These are phyloP conservation scores for Papilio aristodemus DNA, from an alignment of 1,140 invertebrate genomes.

Conservation along the genomic window DNA sequence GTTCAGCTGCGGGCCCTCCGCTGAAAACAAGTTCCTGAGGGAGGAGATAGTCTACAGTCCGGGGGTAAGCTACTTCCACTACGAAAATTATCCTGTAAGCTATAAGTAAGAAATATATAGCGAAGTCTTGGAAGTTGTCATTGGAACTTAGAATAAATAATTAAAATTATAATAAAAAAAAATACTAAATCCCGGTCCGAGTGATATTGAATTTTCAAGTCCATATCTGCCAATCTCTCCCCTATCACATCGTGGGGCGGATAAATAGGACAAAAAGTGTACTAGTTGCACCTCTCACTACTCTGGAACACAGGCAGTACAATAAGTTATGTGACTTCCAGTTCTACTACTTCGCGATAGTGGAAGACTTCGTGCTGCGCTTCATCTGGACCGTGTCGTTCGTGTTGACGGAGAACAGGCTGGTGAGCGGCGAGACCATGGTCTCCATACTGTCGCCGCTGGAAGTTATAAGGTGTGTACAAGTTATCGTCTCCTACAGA, in stretches of 20 bases:
- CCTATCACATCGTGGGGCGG: too few species aligned
- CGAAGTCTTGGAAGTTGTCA: too few species aligned
- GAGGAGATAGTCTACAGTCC: constrained; percentile 90
- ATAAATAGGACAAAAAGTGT: too few species aligned
- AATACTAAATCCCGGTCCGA: too few species aligned
- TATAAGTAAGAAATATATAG: too few species aligned
- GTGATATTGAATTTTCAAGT: too few species aligned
- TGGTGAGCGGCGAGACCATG: constrained; percentile 92
- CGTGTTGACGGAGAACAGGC: constrained; percentile 91
- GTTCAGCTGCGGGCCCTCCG: constrained; percentile 91
- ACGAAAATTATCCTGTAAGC: neutral
- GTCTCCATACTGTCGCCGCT: constrained; percentile 93
- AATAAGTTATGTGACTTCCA: too few species aligned
- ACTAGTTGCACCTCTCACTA: too few species aligned
- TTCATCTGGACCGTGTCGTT: constrained; percentile 96
- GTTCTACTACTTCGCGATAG: constrained; percentile 97
- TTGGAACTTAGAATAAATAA: neutral
- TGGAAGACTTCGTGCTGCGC: constrained; percentile 96
- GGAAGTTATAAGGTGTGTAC: constrained; percentile 93
- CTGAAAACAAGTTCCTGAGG: constrained; percentile 90
- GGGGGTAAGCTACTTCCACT: constrained; percentile 74
- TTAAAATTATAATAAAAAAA: too few species aligned
- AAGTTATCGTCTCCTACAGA: too few species aligned
- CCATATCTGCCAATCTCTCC: too few species aligned
- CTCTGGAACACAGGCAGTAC: too few species aligned